Evolutionary conservation across 2,113 vertebrate genomes (phyloP), one percentile per base, ranked within the genome.

Genomic region (Salvator merianae): DNA sequence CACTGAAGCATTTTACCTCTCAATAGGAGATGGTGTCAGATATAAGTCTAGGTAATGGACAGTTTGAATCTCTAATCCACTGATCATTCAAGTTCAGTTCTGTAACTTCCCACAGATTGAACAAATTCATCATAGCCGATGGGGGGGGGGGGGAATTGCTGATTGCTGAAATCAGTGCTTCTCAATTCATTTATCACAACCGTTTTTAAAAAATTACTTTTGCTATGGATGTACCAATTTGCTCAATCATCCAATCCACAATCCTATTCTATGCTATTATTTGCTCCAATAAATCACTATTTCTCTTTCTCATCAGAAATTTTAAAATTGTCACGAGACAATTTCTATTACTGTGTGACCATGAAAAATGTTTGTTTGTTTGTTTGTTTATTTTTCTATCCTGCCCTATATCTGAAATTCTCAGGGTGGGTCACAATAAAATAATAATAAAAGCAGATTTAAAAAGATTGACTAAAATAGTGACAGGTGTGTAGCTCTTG

Each of bases 1-100:
- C 47, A 84, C 43, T 68, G 38, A 59, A 84, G 75, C 43, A 53
- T 70, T n/a, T 84, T 84, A 50, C 32, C 40, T 65, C 32, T 77
- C 16, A 30, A 55, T 77, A 53, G 55, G 38, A 77, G 69, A 69
- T 69, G 43, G 62, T 77, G 63, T 83, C 72, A 68, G 43, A 69
- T 53, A 77, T 53, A 77, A 36, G 28, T 77, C 43, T 30, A 30
- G 6, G 24, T 36, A 77, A 50, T 55, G 28, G 16, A 69, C 73
- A 76, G 82, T 55, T 76, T 70, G 82, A 50, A 55, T 70, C 74
- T 76, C 74, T 76, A 77, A 38, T 7, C 9, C 28, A 40, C 82
- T 76, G 63, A 69, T 76, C 22, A 13, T 26, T 76, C 47, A 69
- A 53, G 20, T 69, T 68, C 65, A 66, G 63, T 68, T 83, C 40